Evolutionary conservation across 2,888 invertebrate species (phyloP).

Genomic region (Cartodere bifasciata): DNA sequence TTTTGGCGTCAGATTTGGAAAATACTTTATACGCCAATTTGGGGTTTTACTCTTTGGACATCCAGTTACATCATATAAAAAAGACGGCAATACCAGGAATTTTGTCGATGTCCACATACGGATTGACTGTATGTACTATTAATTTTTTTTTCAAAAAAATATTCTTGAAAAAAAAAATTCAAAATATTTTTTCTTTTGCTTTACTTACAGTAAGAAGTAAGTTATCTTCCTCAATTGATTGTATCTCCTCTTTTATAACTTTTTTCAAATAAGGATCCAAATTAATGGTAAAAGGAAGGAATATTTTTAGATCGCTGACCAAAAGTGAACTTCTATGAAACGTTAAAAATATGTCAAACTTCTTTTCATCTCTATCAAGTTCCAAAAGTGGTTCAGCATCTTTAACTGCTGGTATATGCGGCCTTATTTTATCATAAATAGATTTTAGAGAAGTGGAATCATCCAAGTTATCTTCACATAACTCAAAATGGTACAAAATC

Average conservation of each 20-base stretch:
- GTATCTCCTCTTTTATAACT: conserved; percentile 79
- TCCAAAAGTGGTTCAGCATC: conserved; percentile 83
- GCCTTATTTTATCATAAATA: conserved; percentile 83
- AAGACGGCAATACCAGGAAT: no score
- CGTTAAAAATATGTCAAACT: conserved; percentile 84
- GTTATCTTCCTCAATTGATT: conserved; percentile 49
- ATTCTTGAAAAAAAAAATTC: no score
- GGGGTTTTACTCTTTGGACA: no score
- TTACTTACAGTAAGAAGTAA: conserved; percentile 17
- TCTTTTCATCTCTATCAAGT: conserved; percentile 87
- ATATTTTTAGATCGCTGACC: conserved; percentile 83
- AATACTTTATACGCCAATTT: no score
- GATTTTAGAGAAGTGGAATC: conserved; percentile 76
- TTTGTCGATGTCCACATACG: no score
- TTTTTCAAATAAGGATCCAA: conserved; percentile 96
- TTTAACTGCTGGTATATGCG: conserved; percentile 68
- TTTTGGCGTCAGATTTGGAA: no score
- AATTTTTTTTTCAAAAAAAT: no score
- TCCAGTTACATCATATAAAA: no score
- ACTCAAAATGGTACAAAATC: conserved; percentile 91
- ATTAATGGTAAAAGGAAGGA: conserved; percentile 96
- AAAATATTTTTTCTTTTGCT: no score
- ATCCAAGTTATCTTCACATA: conserved; percentile 75
- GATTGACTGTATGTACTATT: no score
- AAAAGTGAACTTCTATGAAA: conserved; percentile 77